Evolutionary conservation across 2,113 vertebrate genomes (phyloP).

Genomic region (Larimichthys polyactis): DNA sequence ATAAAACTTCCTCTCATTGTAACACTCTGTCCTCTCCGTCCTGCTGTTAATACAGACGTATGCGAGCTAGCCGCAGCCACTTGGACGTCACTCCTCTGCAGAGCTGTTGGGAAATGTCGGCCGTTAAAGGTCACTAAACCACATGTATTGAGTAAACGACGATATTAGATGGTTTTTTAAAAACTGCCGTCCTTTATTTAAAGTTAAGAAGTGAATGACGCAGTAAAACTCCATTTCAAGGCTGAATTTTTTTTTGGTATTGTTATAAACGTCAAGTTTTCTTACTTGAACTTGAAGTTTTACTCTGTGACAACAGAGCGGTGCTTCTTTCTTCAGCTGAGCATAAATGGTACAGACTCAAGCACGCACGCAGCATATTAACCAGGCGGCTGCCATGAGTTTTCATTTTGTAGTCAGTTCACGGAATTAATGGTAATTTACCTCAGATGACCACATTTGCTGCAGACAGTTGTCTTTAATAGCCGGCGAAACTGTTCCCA

Average conservation of each 20-base stretch:
- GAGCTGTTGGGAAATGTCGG: not conserved
- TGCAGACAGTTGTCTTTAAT: not conserved
- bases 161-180: no score
- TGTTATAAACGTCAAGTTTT: not conserved
- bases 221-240: not conserved
- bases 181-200: no score
- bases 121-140: not conserved
- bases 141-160: not conserved
- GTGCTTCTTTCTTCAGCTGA: not conserved
- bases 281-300: not conserved
- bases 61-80: not conserved
- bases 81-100: not conserved
- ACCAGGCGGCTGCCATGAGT: not conserved
- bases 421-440: not conserved
- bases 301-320: not conserved
- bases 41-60: not conserved
- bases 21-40: not conserved
- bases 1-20: not conserved
- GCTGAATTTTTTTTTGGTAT: not conserved
- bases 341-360: not conserved
- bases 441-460: slow-evolving; percentile 8
- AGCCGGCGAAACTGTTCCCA: not conserved
- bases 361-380: not conserved
- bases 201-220: not conserved
- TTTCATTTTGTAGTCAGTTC: not conserved